Evolutionary conservation across 2,888 invertebrate species (phyloP).

Genomic region (Chymomyza caudatula): DNA sequence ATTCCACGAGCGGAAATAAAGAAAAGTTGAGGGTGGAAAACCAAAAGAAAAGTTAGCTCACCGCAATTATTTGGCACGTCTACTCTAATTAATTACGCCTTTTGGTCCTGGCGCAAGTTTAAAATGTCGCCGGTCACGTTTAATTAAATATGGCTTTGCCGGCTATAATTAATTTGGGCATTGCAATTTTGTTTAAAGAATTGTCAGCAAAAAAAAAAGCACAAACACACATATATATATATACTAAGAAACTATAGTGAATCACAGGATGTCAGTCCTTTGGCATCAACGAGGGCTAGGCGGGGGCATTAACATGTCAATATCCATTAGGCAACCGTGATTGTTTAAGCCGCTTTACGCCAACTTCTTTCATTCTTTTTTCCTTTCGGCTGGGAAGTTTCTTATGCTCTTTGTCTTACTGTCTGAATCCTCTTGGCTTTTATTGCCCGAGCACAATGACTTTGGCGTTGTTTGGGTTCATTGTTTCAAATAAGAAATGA

Average conservation of each 20-base stretch:
- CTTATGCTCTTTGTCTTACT: slow-evolving; percentile 32
- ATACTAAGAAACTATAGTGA: slow-evolving; percentile 46
- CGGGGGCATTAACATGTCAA: slow-evolving; percentile 68
- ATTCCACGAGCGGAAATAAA: slow-evolving; percentile 60
- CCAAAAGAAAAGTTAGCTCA: slow-evolving; percentile 60
- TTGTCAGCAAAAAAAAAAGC: slow-evolving; percentile 39
- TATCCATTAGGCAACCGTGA: slow-evolving; percentile 72
- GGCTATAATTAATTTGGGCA: slow-evolving; percentile 66
- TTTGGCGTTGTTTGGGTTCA: slow-evolving; percentile 58
- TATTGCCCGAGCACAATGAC: slow-evolving; percentile 67
- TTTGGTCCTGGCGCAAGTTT: slow-evolving; percentile 54
- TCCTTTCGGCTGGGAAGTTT: slow-evolving; percentile 59
- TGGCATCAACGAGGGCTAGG: slow-evolving; percentile 15
- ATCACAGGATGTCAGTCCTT: slow-evolving; percentile 54
- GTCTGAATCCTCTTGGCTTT: slow-evolving; percentile 31
- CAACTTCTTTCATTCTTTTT: slow-evolving; percentile 67
- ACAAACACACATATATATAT: background rate
- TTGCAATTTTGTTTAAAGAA: slow-evolving; percentile 68
- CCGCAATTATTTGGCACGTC: slow-evolving; percentile 68
- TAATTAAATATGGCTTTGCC: slow-evolving; percentile 62
- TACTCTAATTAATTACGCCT: slow-evolving; percentile 70
- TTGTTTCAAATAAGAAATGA: slow-evolving; percentile 70
- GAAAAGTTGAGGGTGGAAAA: slow-evolving; percentile 25
- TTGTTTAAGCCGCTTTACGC: slow-evolving; percentile 72
- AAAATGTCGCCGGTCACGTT: slow-evolving; percentile 60